Evolutionary conservation across 1,140 invertebrate genomes (phyloP), one percentile per base, ranked within the genome.

Genomic region (Pogonomyrmex californicus): DNA sequence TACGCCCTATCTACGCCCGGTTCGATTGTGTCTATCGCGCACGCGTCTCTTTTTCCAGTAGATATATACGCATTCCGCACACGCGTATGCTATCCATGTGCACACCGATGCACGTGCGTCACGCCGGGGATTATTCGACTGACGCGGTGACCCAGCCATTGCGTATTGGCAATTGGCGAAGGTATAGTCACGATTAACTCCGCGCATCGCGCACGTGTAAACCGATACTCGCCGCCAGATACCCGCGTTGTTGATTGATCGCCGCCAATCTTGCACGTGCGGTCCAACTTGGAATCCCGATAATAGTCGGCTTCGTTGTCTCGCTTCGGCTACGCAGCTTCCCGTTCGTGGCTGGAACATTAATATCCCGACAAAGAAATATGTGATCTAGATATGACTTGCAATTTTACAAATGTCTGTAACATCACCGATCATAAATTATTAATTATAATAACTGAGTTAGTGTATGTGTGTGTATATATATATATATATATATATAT

Each of bases 151-250:
- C 76, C 76, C 30, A 12, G 36, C 49, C 36, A 47, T 36, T 70
- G 51, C 78, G 23, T 81, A 81, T 81, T 49, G 78, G 49, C 66
- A 81, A 81, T 81, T 81, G 78, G 36, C 77, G 62, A 81, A 81
- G 75, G 41, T 77, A 23, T 23, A 63, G 77, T 56, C 77, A 51
- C 36, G 77, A 81, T 81, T 81, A 70, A 51, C 77, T 81, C 63
- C 23, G n/a, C 36, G 47, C 63, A 41, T 63, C 75, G n/a, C n/a
- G 75, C 54, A 76, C 76, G 14, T 79, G 77, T 81, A 81, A 81
- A 81, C 77, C 62, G 77, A 81, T 70, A 54, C 49, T 1, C 17
- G 49, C 49, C 51, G 49, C 36, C 63, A 62, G 63, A 81, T 70
- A 81, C 23, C 23, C 77, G 77, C 63, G 77, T 81, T 54, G 47